Evolutionary conservation across 2,888 invertebrate species (phyloP), one percentile per base, ranked within the genome.

Genomic region (Sinelater perroti): DNA sequence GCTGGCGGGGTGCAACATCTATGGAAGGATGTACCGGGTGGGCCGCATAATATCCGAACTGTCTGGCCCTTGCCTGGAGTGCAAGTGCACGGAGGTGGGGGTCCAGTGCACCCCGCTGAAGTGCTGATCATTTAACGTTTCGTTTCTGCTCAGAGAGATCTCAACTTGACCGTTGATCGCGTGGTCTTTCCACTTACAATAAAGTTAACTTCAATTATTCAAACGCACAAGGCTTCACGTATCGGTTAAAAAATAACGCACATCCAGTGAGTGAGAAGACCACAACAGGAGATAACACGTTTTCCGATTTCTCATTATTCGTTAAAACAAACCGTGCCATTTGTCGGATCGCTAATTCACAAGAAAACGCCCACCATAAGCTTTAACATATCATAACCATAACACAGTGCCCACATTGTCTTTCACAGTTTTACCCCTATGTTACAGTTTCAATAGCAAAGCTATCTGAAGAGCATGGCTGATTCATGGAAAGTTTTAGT

Each of bases 1-100:
- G 76, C 75, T 93, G 60, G 91, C 91, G 7, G 93, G 93, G 0
- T 94, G 94, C 73, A 94, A 94, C 78, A 93, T 94, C 68, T 93
- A 93, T 71, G 94, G 94, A 3, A 83, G 89, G 62, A 93, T 93
- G 90, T 93, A 93, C 76, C 83, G 89, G 16, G 90, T 93, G 6
- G 92, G 91, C 2, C 83, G 87, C 69, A 88, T 91, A 65, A 93
- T 94, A 67, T 83, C 88, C 1, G 93, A 94, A 79, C 79, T 94
- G 60, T 92, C 93, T 3, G 87, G 87, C 54, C 86, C 89, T 8
- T 94, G 94, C 77, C 83, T 88, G 65, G 90, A 91, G 78, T 94
- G 94, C 77, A 88, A 88, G 78, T 94, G 94, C 79, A 91, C 93
- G 30, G 90, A 92, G 73, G 79, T 89, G 60, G 94, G 94, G 38